These are phyloP conservation scores for rabbit (Oryctolagus cuniculus) DNA, from an alignment of 2,113 vertebrate species.

Conservation along the genomic window DNA sequence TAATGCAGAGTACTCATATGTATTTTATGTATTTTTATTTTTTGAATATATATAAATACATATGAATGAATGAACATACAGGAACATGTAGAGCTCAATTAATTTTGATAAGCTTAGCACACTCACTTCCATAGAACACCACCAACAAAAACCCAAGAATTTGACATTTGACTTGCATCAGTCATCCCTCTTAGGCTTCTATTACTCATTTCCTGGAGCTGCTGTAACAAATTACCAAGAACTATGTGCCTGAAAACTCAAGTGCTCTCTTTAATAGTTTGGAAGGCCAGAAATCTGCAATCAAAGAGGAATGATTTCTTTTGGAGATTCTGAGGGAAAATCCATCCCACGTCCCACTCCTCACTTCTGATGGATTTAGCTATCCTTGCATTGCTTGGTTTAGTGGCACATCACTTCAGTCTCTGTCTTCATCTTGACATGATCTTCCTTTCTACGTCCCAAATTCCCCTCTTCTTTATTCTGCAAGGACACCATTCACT, in stretches of 20 bases:
- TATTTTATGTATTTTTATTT: background rate
- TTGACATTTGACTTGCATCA: background rate
- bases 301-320: background rate
- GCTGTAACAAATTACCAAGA: background rate
- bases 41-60: background rate
- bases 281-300: background rate
- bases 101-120: background rate
- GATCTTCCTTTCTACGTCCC: background rate
- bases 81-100: background rate
- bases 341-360: rapidly evolving
- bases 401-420: background rate
- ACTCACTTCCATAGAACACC: background rate
- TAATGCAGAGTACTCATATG: background rate
- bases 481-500: background rate
- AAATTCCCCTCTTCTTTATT: background rate
- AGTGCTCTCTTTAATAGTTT: background rate
- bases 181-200: background rate
- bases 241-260: background rate
- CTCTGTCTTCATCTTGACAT: background rate
- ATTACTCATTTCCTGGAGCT: background rate
- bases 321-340: background rate
- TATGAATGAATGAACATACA: no score
- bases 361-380: background rate
- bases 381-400: background rate
- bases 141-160: background rate